A percentile compares a stretch with the other conserved stretches of the same genome.
Evolutionary conservation across 2,888 invertebrate genomes (phyloP).

Genomic region (Anaspis maculata): DNA sequence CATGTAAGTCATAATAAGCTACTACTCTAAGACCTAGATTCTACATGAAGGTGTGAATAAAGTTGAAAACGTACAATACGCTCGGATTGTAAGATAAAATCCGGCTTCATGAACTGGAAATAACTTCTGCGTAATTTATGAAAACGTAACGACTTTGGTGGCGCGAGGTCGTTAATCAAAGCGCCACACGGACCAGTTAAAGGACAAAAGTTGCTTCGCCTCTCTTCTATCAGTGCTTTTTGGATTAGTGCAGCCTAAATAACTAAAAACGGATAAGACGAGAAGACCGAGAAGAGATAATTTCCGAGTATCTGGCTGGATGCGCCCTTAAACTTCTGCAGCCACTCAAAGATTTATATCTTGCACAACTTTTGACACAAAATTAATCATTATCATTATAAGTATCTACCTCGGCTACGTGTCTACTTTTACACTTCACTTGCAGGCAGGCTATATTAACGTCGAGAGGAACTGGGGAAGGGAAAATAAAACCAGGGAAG

Average conservation of each 20-base stretch:
- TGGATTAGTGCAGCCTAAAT: constrained; percentile 26
- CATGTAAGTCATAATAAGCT: too few species aligned
- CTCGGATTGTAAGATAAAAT: constrained; percentile 19
- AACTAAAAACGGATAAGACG: constrained; percentile 23
- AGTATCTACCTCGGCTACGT: constrained; percentile 21
- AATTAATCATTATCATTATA: constrained; percentile 30
- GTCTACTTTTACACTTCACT: constrained; percentile 28
- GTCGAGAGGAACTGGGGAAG: constrained; percentile 11
- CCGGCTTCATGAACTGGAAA: constrained; percentile 26
- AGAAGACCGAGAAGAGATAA: constrained; percentile 16
- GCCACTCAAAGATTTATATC: constrained; percentile 26
- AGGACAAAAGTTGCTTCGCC: constrained; percentile 25
- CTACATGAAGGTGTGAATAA: too few species aligned
- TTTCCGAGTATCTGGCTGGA: constrained; percentile 16
- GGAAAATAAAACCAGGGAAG: constrained; percentile 8
- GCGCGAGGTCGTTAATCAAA: constrained; percentile 36
- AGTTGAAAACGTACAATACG: too few species aligned
- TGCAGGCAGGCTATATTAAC: constrained; percentile 16
- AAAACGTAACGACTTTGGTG: constrained; percentile 35
- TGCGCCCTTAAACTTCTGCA: constrained; percentile 14
- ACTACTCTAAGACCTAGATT: too few species aligned
- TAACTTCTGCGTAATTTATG: constrained; percentile 33
- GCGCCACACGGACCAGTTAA: constrained; percentile 19
- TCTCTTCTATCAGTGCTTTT: constrained; percentile 22
- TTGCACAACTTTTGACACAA: constrained; percentile 27